Conservation (phyloP, 2,797 vertebrate genomes). For the Uromys caudimaculatus region DNA sequence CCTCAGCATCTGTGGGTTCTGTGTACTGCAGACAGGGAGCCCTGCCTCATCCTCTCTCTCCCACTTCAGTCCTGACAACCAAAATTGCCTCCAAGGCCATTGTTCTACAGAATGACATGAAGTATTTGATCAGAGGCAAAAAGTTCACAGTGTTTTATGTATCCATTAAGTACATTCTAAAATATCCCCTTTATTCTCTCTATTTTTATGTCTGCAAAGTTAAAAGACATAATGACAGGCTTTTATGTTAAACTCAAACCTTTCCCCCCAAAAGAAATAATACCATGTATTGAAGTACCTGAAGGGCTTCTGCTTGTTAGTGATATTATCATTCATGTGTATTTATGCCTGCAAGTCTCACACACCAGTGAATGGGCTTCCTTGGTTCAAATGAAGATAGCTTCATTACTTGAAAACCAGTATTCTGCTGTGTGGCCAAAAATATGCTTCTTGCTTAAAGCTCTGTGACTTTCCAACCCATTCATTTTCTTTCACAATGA, state of each 20-base stretch:
- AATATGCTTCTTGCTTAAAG: neutral
- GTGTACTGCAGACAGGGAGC: too few species aligned
- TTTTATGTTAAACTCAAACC: conserved; percentile 72
- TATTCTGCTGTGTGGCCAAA: neutral
- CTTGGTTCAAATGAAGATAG: neutral
- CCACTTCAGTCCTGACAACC: neutral
- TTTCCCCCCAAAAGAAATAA: conserved; percentile 65
- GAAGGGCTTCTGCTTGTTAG: conserved; percentile 67
- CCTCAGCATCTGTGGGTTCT: neutral
- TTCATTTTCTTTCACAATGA: conserved; percentile 30
- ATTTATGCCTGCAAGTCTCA: neutral
- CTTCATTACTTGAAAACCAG: conserved; percentile 53
- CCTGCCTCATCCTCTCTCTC: neutral
- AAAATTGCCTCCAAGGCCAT: conserved; percentile 2
- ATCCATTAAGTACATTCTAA: conserved; percentile 72
- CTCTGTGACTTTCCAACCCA: neutral
- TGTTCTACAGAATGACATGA: conserved; percentile 21
- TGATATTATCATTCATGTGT: conserved; percentile 58
- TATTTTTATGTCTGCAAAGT: conserved; percentile 71
- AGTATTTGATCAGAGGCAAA: conserved; percentile 67
- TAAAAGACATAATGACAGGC: conserved; percentile 79
- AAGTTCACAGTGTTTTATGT: conserved; percentile 77
- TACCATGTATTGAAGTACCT: conserved; percentile 57
- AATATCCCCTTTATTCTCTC: conserved; percentile 52
- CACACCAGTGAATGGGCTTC: conserved; percentile 14